Evolutionary conservation across 2,888 invertebrate genomes (phyloP).

Genomic region (Meloe dianella): DNA sequence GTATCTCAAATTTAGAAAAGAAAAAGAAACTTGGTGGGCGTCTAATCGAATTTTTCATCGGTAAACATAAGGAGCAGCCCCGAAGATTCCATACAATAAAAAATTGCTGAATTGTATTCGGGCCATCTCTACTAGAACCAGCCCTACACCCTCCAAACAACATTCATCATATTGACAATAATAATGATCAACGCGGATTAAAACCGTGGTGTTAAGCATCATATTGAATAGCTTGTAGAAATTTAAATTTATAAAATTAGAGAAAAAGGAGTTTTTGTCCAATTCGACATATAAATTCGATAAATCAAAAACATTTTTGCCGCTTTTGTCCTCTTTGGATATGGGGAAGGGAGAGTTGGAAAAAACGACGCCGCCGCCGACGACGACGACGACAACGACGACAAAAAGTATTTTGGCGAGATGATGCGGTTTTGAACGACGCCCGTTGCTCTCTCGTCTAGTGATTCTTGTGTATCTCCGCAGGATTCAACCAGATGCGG

Average conservation of each 20-base stretch:
- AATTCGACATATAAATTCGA: background rate
- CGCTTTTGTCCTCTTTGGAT: background rate
- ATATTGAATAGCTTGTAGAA: too few species aligned
- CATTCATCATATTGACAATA: constrained; percentile 11
- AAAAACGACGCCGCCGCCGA: too few species aligned
- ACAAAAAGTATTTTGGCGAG: constrained; percentile 2
- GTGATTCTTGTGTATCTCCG: constrained; percentile 20
- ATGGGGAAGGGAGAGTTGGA: too few species aligned
- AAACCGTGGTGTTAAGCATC: too few species aligned
- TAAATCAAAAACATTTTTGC: background rate
- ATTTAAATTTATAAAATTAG: too few species aligned
- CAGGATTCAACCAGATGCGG: constrained; percentile 32
- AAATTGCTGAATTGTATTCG: background rate
- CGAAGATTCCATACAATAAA: background rate
- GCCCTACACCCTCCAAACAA: too few species aligned
- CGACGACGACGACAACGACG: too few species aligned
- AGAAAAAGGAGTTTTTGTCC: too few species aligned
- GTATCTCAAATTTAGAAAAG: too few species aligned
- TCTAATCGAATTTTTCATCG: too few species aligned
- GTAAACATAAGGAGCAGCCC: too few species aligned
- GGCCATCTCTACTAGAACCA: background rate
- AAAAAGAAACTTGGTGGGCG: too few species aligned
- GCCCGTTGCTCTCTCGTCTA: constrained; percentile 6
- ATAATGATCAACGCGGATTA: background rate
- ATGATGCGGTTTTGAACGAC: background rate